Evolutionary conservation across 2,888 invertebrate genomes (phyloP).

Genomic region (Spialia ferax): DNA sequence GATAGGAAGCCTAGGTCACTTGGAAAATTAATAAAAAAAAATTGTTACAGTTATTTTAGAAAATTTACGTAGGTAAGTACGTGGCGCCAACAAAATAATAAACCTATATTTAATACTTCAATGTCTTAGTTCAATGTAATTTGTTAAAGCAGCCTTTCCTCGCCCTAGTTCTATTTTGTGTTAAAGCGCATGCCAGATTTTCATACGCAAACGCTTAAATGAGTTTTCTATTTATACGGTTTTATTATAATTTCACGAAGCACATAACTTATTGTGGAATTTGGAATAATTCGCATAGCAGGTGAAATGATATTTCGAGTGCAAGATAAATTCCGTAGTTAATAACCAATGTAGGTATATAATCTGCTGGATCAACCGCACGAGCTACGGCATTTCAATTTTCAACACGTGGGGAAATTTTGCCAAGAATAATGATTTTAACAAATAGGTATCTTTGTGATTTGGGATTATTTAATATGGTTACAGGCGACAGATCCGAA

Average conservation of each 20-base stretch:
- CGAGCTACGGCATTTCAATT: slow-evolving; percentile 10
- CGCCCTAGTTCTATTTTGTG: neutral
- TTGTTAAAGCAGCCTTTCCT: neutral
- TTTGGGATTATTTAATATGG: slow-evolving; percentile 19
- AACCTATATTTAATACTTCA: neutral
- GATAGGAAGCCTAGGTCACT: no score
- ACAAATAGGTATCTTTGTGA: slow-evolving; percentile 15
- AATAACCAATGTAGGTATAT: no score
- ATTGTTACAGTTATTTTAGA: no score
- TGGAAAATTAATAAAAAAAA: no score
- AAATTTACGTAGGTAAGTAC: neutral
- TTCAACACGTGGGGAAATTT: slow-evolving; percentile 22
- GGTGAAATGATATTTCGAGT: slow-evolving; percentile 24
- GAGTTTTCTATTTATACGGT: neutral
- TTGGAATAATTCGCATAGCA: slow-evolving; percentile 33
- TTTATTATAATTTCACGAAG: slow-evolving; percentile 1
- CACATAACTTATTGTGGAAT: slow-evolving; percentile 13
- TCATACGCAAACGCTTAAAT: neutral
- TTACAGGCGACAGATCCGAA: slow-evolving; percentile 4
- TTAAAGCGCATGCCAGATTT: neutral
- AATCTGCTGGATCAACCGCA: slow-evolving; percentile 8
- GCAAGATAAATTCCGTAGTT: slow-evolving; percentile 25
- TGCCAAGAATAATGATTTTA: slow-evolving; percentile 35
- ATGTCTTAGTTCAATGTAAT: neutral
- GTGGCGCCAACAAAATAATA: neutral